phyloP scores from a whole-genome alignment of 2,797 vertebrate species.

The Darevskia mixta region DNA sequence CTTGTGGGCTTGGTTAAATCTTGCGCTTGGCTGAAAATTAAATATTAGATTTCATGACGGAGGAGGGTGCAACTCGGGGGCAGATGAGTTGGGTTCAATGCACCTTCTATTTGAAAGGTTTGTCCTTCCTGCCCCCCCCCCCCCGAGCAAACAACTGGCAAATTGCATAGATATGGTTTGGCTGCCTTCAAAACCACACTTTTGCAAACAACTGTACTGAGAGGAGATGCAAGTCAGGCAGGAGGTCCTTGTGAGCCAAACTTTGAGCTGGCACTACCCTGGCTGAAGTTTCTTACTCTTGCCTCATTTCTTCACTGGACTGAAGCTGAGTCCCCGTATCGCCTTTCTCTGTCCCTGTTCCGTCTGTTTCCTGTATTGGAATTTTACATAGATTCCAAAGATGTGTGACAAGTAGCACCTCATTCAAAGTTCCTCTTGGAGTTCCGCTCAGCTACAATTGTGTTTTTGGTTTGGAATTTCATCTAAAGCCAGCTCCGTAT shows the following conservation, averaged over 20 bases:
- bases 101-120: neutral
- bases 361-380: conserved; percentile 48
- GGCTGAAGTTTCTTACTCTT: neutral
- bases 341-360: neutral
- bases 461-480: conserved; percentile 36
- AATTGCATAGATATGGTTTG: neutral
- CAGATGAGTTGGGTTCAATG: neutral
- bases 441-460: conserved; percentile 29
- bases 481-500: neutral
- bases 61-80: neutral
- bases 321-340: neutral
- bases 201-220: neutral
- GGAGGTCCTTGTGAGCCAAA: neutral
- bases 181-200: neutral
- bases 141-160: neutral
- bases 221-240: neutral
- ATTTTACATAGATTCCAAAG: conserved; percentile 36
- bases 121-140: neutral
- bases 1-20: too few species aligned
- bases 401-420: conserved; percentile 45
- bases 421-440: conserved; percentile 30
- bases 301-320: neutral
- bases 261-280: neutral
- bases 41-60: neutral
- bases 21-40: too few species aligned